These are phyloP conservation scores for Mesaphorura yosii DNA, from an alignment of 1,140 invertebrate species.

Conservation along the genomic window DNA sequence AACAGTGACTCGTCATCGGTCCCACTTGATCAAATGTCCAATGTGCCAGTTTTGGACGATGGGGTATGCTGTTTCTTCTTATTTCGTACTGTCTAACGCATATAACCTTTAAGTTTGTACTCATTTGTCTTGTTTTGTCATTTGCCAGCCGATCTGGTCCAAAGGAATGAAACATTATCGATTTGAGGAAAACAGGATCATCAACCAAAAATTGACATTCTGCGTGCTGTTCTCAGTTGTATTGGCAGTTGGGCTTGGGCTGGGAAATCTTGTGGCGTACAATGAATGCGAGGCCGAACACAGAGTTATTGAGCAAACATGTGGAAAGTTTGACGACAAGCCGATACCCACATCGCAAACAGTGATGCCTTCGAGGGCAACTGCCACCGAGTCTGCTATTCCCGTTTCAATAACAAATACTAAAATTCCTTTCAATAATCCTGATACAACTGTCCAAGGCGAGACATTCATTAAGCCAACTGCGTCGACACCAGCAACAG, in stretches of 20 bases:
- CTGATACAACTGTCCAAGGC: neutral
- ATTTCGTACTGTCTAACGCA: no score
- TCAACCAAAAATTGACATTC: conserved; percentile 30
- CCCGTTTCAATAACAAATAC: neutral
- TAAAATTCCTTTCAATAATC: neutral
- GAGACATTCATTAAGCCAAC: neutral
- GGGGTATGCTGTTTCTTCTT: conserved; percentile 29
- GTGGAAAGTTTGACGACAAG: neutral
- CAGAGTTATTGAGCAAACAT: conserved; percentile 3
- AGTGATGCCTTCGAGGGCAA: neutral
- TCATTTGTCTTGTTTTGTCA: neutral
- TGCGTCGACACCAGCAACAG: neutral
- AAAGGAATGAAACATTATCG: conserved; percentile 26
- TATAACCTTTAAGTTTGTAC: no score
- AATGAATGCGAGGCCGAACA: conserved; percentile 29
- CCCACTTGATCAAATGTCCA: no score
- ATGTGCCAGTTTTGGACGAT: conserved; percentile 27
- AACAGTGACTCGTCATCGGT: conserved; percentile 17
- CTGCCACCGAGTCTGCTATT: neutral
- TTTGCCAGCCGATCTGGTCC: conserved; percentile 29
- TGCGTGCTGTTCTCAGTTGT: conserved; percentile 26
- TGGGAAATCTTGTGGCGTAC: conserved; percentile 29
- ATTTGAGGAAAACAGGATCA: conserved; percentile 26
- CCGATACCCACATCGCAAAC: neutral
- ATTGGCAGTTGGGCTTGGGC: conserved; percentile 25